Evolutionary conservation across 2,113 vertebrate genomes (phyloP).

Genomic region (Corythaeola cristata): DNA sequence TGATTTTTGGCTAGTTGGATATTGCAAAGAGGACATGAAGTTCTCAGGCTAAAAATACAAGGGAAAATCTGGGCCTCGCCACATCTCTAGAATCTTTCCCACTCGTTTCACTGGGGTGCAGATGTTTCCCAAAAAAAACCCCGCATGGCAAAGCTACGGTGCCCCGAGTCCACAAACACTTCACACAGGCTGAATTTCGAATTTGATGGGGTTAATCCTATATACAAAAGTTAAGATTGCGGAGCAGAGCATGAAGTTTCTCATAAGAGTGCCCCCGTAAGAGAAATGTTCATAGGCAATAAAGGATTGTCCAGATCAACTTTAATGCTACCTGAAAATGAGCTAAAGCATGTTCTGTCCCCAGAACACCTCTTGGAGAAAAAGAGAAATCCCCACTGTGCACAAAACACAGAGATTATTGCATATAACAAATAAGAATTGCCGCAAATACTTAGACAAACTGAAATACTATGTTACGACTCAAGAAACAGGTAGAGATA

Average conservation of each 20-base stretch:
- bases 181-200: not conserved
- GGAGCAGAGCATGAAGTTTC: not conserved
- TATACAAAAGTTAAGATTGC: accelerated
- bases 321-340: not conserved
- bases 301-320: not conserved
- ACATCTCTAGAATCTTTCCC: not conserved
- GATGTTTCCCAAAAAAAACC: not conserved
- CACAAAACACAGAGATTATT: not conserved
- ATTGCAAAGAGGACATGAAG: not conserved
- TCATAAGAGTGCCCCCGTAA: accelerated
- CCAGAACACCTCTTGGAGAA: not conserved
- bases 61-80: not conserved
- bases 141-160: accelerated
- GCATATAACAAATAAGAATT: not conserved
- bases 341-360: not conserved
- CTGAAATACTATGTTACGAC: accelerated
- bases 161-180: not conserved
- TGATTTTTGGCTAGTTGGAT: not conserved
- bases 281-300: not conserved
- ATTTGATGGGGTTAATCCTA: not conserved
- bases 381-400: not conserved
- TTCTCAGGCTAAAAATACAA: not conserved
- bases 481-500: not conserved
- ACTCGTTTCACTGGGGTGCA: not conserved
- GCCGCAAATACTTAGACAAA: not conserved